Conservation (phyloP, 2,797 vertebrate genomes). For the Bradypus variegatus region DNA sequence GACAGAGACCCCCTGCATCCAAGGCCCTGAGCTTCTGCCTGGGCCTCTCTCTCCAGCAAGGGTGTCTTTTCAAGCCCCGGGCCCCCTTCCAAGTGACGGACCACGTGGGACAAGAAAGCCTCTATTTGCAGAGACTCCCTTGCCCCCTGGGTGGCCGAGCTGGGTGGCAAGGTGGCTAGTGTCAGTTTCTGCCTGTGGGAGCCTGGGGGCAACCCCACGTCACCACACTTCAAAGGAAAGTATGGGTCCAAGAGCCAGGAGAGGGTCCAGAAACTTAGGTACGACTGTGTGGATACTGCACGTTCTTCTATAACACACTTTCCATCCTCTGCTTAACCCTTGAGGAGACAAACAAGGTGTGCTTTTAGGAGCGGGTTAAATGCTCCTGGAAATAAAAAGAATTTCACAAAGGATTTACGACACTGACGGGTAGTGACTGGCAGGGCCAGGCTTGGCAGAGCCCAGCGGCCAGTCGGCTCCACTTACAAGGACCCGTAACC, state of each 20-base stretch:
- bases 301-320: background rate
- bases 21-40: too few relatives aligned
- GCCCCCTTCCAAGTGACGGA: background rate
- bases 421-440: background rate
- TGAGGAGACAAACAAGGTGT: background rate
- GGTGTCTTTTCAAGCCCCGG: background rate
- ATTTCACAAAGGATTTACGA: background rate
- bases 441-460: background rate
- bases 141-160: background rate
- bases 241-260: background rate
- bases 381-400: background rate
- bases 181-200: background rate
- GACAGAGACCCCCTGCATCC: background rate
- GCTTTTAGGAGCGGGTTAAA: background rate
- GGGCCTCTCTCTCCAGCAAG: background rate
- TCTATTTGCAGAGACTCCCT: too few relatives aligned
- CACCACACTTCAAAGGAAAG: background rate
- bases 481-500: background rate
- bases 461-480: background rate
- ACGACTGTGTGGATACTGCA: background rate
- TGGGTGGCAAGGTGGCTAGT: background rate
- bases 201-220: fast-evolving
- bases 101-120: too few relatives aligned
- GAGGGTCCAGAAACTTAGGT: background rate
- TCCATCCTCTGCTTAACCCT: background rate